Percentiles rank a stretch among this genome's conserved stretches.
phyloP scores from a whole-genome alignment of 2,888 invertebrate species.

The Selenia dentaria region DNA sequence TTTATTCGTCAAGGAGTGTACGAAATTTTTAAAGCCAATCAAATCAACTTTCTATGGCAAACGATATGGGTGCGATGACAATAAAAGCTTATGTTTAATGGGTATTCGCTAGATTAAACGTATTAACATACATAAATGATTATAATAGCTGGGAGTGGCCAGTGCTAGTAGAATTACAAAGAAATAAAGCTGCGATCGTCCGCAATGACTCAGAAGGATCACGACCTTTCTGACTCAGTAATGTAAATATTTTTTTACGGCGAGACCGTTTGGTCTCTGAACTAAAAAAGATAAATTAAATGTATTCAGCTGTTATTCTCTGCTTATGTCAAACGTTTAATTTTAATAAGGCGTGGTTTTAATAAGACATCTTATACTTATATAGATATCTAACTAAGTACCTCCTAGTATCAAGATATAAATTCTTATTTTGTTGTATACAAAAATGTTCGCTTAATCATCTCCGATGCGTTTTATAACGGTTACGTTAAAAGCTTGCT shows the following conservation, averaged over 20 bases:
- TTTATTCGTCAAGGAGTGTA: too few species aligned
- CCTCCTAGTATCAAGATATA: too few species aligned
- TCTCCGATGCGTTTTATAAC: too few species aligned
- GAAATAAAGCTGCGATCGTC: conserved; percentile 10
- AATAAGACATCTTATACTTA: too few species aligned
- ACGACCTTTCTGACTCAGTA: conserved; percentile 26
- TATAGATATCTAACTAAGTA: too few species aligned
- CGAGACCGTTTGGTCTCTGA: conserved; percentile 2
- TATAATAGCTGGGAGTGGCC: conserved; percentile 27
- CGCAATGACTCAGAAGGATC: conserved; percentile 24
- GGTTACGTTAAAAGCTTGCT: too few species aligned
- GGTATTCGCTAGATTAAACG: conserved; percentile 1
- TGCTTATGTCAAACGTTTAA: too few species aligned
- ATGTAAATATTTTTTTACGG: conserved; percentile 22
- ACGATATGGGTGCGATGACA: conserved; percentile 11
- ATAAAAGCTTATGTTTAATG: conserved; percentile 15
- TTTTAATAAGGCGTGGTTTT: too few species aligned
- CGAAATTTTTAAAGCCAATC: conserved; percentile 18
- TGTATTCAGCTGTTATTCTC: too few species aligned
- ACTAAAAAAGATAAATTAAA: too few species aligned
- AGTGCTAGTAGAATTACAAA: conserved; percentile 15
- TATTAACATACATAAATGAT: conserved; percentile 18
- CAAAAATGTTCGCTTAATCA: too few species aligned
- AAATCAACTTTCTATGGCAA: conserved; percentile 5
- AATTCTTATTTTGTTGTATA: too few species aligned